Evolutionary conservation across 2,113 vertebrate genomes (phyloP), one percentile per base, ranked within the genome.

Genomic region (Callorhinus ursinus): DNA sequence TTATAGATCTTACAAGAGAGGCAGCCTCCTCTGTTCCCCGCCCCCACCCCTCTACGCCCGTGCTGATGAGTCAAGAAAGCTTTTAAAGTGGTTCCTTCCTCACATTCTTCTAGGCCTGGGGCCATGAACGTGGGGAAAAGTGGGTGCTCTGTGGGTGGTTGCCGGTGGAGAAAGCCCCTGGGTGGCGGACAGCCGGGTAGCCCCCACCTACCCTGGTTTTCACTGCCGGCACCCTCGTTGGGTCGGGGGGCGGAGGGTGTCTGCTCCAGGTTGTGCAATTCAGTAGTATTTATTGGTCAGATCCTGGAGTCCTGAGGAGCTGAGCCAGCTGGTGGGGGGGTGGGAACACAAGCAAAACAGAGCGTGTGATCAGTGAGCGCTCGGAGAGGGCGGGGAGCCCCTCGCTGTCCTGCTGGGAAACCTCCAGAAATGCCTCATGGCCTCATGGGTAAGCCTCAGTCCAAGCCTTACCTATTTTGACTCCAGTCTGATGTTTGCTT

Each of bases 301-400:
- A 1, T 10, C 24, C 18, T 18, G 16, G 16, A 18, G 33, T 90
- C 71, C 33, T 2, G 22, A 42, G n/a, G 59, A 24, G 19, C 69
- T 5, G 31, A 57, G 61, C 21, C 74, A 42, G 15, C 19, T 22
- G 15, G 63, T 16, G 7, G 46, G 46, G 26, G 11, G 71, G 14
- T 11, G 42, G 42, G 15, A 55, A 2, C 2, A 12, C 5, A 24
- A 18, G 49, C 7, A 24, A 36, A 7, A 8, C 2, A 28, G 46
- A 88, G 53, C 2, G 0, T 10, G 2, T 13, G 46, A 15, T 31
- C 42, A 14, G 31, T 1, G 26, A 22, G 36, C 1, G 33, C 59
- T 16, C 74, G 28, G 6, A 15, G 36, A 5, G 10, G 16, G 21
- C 4, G 10, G 61, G 49, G 61, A 65, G 19, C 15, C 33, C 19